Evolutionary conservation across 2,113 vertebrate species (phyloP), one percentile per base, ranked within the genome.

Genomic region (Oxyura jamaicensis): DNA sequence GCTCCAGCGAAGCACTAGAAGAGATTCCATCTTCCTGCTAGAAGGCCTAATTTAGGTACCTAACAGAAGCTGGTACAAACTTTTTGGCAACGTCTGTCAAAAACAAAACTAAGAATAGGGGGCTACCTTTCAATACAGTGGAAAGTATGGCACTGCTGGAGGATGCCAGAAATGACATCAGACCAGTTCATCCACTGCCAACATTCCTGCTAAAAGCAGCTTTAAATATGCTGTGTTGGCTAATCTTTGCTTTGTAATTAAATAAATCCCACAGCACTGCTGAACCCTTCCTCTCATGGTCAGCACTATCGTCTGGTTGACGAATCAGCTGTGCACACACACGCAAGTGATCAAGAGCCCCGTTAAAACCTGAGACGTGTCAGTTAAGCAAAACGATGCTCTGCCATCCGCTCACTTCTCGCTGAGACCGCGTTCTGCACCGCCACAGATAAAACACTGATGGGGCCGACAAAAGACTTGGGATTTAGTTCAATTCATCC

Each of bases 191-290:
- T 62, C 25, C 93, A 66, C 90, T 74, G 94, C 95, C 96, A 96
- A 78, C 91, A 91, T 87, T 94, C 84, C 90, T 85, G 69, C 83
- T 91, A 94, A 97, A 95, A 77, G 77, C 94, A 93, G 95, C 71
- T 93, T 94, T 89, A 95, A 94, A 95, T 94, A 83, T 4, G 90
- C 95, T 95, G 94, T 66, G 90, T 58, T 86, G 93, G 91, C 87
- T 96, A 92, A 90, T 90, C 96, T 91, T 91, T 94, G 88, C 81
- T 93, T 86, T 88, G 85, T 88, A 96, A 96, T 96, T 93, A 97
- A 96, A 94, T 90, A 93, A 97, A 93, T 88, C 92, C 95, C 86
- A 44, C 48, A 53, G 88, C 76, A 65, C 93, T 48, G 91, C 6
- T 96, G 95, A 96, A 91, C 52, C 60, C 73, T 90, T 97, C 90